Evolutionary conservation across 1,140 invertebrate species (phyloP).

Genomic region (Drosophila subpulchrella): DNA sequence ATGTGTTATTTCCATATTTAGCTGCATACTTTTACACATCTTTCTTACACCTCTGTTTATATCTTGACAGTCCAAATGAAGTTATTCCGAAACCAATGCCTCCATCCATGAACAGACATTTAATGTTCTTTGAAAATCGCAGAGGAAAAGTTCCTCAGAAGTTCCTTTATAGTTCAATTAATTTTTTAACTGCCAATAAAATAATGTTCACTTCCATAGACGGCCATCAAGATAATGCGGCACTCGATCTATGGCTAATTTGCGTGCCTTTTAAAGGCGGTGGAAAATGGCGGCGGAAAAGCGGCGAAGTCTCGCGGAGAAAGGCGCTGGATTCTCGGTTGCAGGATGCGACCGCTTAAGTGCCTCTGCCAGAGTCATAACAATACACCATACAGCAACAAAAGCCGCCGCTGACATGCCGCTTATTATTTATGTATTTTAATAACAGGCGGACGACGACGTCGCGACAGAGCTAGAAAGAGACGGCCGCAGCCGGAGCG

Average conservation of each 20-base stretch:
- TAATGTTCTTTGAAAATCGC: background rate
- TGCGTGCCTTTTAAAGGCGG: slow-evolving; percentile 40
- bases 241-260: slow-evolving; percentile 48
- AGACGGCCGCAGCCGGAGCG: background rate
- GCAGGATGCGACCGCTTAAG: slow-evolving; percentile 78
- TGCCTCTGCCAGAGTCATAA: slow-evolving; percentile 74
- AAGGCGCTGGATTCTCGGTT: slow-evolving; percentile 37
- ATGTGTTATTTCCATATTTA: too few species aligned
- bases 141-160: slow-evolving; percentile 23
- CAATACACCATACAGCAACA: slow-evolving; percentile 72
- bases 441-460: slow-evolving; percentile 73
- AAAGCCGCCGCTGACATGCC: slow-evolving; percentile 81
- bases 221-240: slow-evolving; percentile 47
- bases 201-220: slow-evolving; percentile 37
- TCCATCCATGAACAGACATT: slow-evolving; percentile 10
- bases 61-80: background rate
- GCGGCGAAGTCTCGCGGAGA: slow-evolving; percentile 16
- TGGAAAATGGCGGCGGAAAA: background rate
- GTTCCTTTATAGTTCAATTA: slow-evolving; percentile 57
- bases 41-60: too few species aligned
- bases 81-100: background rate
- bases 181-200: slow-evolving; percentile 49
- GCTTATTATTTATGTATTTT: slow-evolving; percentile 83
- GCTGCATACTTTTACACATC: too few species aligned
- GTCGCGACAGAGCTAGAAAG: slow-evolving; percentile 46